Conservation (phyloP, 1,140 invertebrate genomes). For the Solenopsis invicta region DNA sequence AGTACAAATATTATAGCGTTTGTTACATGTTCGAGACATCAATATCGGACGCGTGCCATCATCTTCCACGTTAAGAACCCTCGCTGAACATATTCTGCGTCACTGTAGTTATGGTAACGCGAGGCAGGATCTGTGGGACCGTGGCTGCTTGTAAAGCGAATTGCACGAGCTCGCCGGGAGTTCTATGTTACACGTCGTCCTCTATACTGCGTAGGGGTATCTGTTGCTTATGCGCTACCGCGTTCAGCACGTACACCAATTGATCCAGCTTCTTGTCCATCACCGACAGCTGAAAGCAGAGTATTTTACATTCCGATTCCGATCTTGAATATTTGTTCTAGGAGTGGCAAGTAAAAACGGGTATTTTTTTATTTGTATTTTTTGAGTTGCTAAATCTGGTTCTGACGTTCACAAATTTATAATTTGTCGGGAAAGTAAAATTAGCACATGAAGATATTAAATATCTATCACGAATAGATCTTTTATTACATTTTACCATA, state of each 20-base stretch:
- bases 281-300: constrained; percentile 88
- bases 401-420: no score
- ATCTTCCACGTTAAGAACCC: constrained; percentile 43
- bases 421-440: no score
- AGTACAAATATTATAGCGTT: neutral
- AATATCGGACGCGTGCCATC: neutral
- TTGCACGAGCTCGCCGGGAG: constrained; percentile 65
- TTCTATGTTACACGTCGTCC: constrained; percentile 85
- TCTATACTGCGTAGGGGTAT: constrained; percentile 85
- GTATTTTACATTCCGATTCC: constrained; percentile 10
- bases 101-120: constrained; percentile 73
- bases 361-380: no score
- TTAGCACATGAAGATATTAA: no score
- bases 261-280: constrained; percentile 92
- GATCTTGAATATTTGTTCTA: no score
- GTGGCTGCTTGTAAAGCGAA: constrained; percentile 37
- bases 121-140: constrained; percentile 53
- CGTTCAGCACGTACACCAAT: constrained; percentile 89
- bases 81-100: constrained; percentile 72
- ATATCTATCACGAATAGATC: no score
- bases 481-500: no score
- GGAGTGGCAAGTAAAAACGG: no score
- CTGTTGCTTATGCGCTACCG: constrained; percentile 89
- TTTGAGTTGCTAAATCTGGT: no score
- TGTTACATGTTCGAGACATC: neutral